Evolutionary conservation across 2,113 vertebrate species (phyloP), one percentile per base, ranked within the genome.

Genomic region (Labeo catla): DNA sequence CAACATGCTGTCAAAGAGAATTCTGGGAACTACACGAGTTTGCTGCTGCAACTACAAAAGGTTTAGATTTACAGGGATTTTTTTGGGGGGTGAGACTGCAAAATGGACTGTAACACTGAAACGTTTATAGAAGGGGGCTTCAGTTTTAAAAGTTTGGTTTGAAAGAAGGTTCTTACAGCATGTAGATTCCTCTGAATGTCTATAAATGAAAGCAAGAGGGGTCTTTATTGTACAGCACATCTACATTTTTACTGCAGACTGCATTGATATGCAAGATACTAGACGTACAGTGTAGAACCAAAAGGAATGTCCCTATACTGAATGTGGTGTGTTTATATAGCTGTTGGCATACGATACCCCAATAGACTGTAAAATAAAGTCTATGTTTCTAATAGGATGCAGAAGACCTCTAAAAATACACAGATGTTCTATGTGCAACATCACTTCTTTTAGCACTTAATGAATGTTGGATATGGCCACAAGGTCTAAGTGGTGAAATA

Each of bases 271-370:
- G 85, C 89, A 91, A 85, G 88, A 89, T 90, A 89, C 78, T 86
- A 88, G 82, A 81, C 91, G 61, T 89, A 91, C 86, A 86, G 70
- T 43, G 36, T 19, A 34, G 57, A 12, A 11, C 61, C 28, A 54
- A 65, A 76, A 91, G 90, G 92, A 93, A 93, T 93, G 93, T 88
- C 88, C 90, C 89, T 92, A 93, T 92, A 92, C 7, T 79, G 50
- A 52, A 47, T 88, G 82, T 39, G 23, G 81, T 74, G 80, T 77
- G 36, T 84, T 23, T 86, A 74, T 70, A 52, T 78, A n/a, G 10
- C 79, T 70, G 39, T 74, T 15, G 76, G 76, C 45, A n/a, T 47
- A 7, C 47, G 70, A 77, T 63, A 68, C 43, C 28, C n/a, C 15
- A 11, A 66, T 16, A 76, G 16, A 91, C 36, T 83, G 61, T 89